These are phyloP conservation scores for Nyctibius grandis DNA, from an alignment of 2,797 vertebrate genomes.

Conservation along the genomic window DNA sequence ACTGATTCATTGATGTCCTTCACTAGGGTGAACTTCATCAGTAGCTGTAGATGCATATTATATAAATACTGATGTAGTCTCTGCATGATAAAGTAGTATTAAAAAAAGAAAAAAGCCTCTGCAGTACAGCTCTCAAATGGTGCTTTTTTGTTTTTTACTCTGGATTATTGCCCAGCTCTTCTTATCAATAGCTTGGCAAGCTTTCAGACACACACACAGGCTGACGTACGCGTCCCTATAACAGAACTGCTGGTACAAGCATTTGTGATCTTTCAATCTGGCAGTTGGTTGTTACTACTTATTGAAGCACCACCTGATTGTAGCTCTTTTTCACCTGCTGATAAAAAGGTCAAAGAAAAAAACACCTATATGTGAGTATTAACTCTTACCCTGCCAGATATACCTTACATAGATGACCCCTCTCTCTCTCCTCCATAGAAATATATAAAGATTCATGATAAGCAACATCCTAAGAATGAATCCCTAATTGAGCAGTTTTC, in stretches of 20 bases:
- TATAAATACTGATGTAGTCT: not conserved
- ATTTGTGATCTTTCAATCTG: constrained; percentile 64
- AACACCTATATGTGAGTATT: not conserved
- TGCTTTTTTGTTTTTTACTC: not conserved
- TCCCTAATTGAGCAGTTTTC: not conserved
- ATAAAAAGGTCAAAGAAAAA: constrained; percentile 48
- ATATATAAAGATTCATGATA: not conserved
- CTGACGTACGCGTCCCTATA: not conserved
- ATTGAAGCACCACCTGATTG: constrained; percentile 61
- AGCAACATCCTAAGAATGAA: not conserved
- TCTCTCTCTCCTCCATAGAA: not conserved
- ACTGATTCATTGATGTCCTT: not conserved
- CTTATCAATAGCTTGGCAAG: constrained; percentile 51
- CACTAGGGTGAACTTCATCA: not conserved
- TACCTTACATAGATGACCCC: not conserved
- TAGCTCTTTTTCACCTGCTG: constrained; percentile 65
- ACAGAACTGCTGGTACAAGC: constrained; percentile 56
- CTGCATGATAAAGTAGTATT: not conserved
- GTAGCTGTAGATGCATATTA: not conserved
- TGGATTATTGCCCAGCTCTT: constrained; percentile 35
- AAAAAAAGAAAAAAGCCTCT: not conserved
- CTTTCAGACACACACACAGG: constrained; percentile 4
- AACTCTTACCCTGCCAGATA: constrained; percentile 31
- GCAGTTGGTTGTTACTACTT: constrained; percentile 55
- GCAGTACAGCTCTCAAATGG: not conserved